These are phyloP conservation scores for Andrena chrysosceles DNA, from an alignment of 2,888 invertebrate genomes.

Conservation along the genomic window DNA sequence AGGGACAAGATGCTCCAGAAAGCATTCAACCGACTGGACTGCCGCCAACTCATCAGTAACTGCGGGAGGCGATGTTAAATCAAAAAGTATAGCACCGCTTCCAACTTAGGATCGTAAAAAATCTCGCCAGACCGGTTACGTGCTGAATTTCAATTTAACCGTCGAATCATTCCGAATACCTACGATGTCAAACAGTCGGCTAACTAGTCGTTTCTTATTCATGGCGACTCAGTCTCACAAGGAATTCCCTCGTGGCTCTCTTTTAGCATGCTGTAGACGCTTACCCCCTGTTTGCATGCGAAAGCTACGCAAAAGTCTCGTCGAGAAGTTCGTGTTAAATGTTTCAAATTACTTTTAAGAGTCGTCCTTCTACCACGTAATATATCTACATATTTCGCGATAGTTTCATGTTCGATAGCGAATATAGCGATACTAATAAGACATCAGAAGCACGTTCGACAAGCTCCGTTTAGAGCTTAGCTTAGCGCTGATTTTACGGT, in stretches of 20 bases:
- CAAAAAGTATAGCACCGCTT: slow-evolving; percentile 55
- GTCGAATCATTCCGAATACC: slow-evolving; percentile 27
- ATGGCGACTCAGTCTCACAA: not conserved
- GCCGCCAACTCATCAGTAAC: slow-evolving; percentile 78
- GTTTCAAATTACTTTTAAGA: not conserved
- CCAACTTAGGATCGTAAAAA: slow-evolving; percentile 30
- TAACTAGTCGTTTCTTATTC: slow-evolving; percentile 23
- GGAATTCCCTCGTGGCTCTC: not conserved
- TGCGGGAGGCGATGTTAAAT: slow-evolving; percentile 67
- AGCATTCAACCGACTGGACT: slow-evolving; percentile 73
- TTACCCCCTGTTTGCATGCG: not conserved
- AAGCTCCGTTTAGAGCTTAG: not conserved
- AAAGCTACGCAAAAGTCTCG: not conserved
- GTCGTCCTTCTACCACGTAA: too few species aligned
- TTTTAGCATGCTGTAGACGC: not conserved
- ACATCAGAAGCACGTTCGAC: not conserved
- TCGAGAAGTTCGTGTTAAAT: not conserved
- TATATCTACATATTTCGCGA: not conserved
- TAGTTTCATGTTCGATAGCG: not conserved
- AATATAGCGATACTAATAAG: not conserved
- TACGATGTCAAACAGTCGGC: slow-evolving; percentile 1
- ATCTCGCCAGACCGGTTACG: slow-evolving; percentile 29
- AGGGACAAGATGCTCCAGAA: slow-evolving; percentile 73
- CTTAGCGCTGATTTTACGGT: not conserved
- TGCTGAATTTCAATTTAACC: slow-evolving; percentile 57